Percentiles rank a stretch among this genome's conserved stretches.
Evolutionary conservation across 2,888 invertebrate genomes (phyloP).

Genomic region (Malthinus flaveolus): DNA sequence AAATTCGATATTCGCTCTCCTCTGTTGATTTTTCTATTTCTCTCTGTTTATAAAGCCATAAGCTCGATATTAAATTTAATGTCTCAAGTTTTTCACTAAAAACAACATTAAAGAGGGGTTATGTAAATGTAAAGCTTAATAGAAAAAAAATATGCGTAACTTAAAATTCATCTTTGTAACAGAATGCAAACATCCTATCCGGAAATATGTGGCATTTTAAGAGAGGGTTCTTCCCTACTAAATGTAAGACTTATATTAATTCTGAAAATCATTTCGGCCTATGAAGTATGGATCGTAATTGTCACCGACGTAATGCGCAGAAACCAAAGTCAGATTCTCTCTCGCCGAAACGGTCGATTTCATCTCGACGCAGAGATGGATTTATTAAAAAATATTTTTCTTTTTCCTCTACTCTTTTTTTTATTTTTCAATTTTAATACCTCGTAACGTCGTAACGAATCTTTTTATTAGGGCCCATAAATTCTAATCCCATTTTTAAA

Average conservation of each 20-base stretch:
- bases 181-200: conserved; percentile 37
- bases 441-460: too few relatives aligned
- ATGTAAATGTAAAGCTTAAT: conserved; percentile 4
- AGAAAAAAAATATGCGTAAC: conserved; percentile 25
- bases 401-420: too few relatives aligned
- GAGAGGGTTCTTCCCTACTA: conserved; percentile 26
- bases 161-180: conserved; percentile 34
- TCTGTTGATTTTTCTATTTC: background rate
- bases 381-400: conserved; percentile 3
- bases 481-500: too few relatives aligned
- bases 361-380: conserved; percentile 26
- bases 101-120: conserved; percentile 2
- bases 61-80: conserved; percentile 5
- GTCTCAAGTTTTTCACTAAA: conserved; percentile 1
- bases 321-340: conserved; percentile 21
- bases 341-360: conserved; percentile 29
- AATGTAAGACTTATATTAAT: conserved; percentile 35
- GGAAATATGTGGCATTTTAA: conserved; percentile 32
- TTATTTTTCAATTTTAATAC: too few relatives aligned
- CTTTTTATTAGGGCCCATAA: too few relatives aligned
- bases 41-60: conserved; percentile 5
- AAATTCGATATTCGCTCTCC: too few relatives aligned
- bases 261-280: conserved; percentile 31
- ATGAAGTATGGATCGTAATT: conserved; percentile 36
- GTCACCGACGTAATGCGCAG: conserved; percentile 30